A percentile compares a stretch with the other conserved stretches of the same genome.
phyloP scores from a whole-genome alignment of 2,113 vertebrate species.

The Anthoscopus minutus region DNA sequence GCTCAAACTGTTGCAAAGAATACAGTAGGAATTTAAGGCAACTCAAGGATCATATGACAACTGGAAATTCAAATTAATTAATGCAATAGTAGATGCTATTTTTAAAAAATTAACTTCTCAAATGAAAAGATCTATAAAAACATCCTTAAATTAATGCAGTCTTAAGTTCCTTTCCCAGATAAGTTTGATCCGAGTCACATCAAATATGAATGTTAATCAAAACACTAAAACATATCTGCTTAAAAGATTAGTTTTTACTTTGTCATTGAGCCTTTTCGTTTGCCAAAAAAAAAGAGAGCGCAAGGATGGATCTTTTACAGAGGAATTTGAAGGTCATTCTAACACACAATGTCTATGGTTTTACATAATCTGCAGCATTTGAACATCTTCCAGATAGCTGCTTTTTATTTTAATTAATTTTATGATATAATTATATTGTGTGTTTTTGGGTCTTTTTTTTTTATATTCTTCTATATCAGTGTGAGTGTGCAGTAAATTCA shows the following conservation, averaged over 20 bases:
- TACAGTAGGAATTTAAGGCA: neutral
- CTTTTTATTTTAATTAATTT: neutral
- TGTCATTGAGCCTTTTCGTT: neutral
- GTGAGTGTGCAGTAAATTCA: neutral
- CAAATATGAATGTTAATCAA: neutral
- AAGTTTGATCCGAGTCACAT: neutral
- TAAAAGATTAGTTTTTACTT: neutral
- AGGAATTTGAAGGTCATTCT: neutral
- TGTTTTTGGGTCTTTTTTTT: neutral
- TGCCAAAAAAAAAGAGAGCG: neutral
- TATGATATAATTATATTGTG: neutral
- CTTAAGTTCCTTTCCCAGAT: neutral
- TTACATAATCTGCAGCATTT: neutral
- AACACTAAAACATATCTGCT: neutral
- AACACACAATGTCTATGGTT: neutral
- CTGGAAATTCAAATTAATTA: neutral
- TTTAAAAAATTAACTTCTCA: neutral
- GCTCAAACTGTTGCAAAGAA: neutral
- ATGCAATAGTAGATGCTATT: neutral
- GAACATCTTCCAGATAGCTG: neutral
- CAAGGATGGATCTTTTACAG: neutral
- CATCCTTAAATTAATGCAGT: neutral
- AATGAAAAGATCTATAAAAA: neutral
- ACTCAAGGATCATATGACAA: neutral
- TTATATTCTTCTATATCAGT: neutral